Evolutionary conservation across 1,140 invertebrate species (phyloP).

Genomic region (Halesus radiatus): DNA sequence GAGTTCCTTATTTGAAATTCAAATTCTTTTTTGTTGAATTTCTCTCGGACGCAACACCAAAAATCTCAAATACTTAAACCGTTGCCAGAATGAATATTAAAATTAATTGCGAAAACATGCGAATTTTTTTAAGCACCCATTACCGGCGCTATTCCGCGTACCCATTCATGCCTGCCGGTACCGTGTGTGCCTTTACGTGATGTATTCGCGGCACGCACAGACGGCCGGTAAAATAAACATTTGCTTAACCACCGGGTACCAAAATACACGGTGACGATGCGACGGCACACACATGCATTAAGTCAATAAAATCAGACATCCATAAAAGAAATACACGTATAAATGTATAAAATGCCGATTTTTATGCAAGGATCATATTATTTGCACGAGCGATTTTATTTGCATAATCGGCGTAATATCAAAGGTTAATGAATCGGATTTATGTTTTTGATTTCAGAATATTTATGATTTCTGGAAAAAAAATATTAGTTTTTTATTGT

Average conservation of each 20-base stretch:
- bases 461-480: too few species aligned
- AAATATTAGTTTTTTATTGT: too few species aligned
- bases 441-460: too few species aligned
- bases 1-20: too few species aligned
- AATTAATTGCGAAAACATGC: slow-evolving; percentile 10
- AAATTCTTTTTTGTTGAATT: too few species aligned
- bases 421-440: neutral
- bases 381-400: neutral
- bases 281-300: neutral
- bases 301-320: neutral
- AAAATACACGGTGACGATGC: neutral
- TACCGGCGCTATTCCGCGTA: neutral
- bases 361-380: too few species aligned
- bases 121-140: slow-evolving; percentile 2
- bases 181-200: neutral
- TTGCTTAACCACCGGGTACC: neutral
- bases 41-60: too few species aligned
- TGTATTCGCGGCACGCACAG: neutral
- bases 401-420: slow-evolving; percentile 6
- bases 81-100: neutral
- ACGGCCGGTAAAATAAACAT: slow-evolving; percentile 4
- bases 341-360: too few species aligned
- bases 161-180: slow-evolving; percentile 1
- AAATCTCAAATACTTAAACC: too few species aligned
- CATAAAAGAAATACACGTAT: too few species aligned